Evolutionary conservation across 1,140 invertebrate species (phyloP), one percentile per base, ranked within the genome.

Genomic region (Planococcus citri): DNA sequence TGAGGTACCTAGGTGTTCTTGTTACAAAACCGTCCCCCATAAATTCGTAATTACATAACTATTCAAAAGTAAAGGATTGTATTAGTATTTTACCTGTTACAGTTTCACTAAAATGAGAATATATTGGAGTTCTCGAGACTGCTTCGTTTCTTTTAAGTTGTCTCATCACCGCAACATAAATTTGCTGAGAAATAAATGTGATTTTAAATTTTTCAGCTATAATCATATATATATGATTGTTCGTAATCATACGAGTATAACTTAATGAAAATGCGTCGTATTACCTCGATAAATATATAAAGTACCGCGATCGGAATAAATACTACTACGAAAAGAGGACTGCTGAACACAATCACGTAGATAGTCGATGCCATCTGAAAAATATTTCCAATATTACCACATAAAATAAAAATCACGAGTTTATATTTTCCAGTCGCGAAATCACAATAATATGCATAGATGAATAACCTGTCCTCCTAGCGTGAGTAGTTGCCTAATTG

Each of bases 101-200:
- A 29, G 90, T 95, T 84, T 98, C 95, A 68, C 93, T 90, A 79
- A 98, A 98, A 80, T 98, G 95, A 3, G 95, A 95, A 80, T 97
- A 98, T 75, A 99, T 97, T 0, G 97, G 96, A 12, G 95, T 98
- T 67, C 94, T 84, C 17, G 92, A 94, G 0, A 97, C 88, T 0
- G 95, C 97, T 78, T 98, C 95, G 27, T 98, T 77, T 41, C 96
- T 84, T 82, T 97, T 98, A 70, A 98, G 78, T 77, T 98, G 96
- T 25, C 96, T 80, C 1, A 94, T 97, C 0, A 94, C 91, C 0
- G 87, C 82, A 61, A 98, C 91, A 79, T 98, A 98, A 80, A 97
- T 95, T 73, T 91, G 86, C 85, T 97, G 87, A 22, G 80, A 75
- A 24, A 64, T 64, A 22, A 51, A 64, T 24, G 24, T 64, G 25